phyloP scores from a whole-genome alignment of 2,888 invertebrate species.

The Pinctada fucata region DNA sequence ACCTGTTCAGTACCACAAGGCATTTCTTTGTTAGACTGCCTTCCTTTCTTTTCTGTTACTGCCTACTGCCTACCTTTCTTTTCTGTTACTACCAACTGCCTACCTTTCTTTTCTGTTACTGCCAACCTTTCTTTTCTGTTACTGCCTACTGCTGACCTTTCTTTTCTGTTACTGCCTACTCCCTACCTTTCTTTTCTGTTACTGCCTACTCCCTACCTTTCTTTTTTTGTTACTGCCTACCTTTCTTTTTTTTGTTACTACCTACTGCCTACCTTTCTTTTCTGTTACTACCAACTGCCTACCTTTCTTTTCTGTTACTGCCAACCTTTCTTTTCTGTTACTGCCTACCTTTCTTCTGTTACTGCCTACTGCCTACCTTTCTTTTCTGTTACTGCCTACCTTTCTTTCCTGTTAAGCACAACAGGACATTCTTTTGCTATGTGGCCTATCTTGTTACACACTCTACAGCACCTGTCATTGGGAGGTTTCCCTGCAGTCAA shows the following conservation, averaged over 20 bases:
- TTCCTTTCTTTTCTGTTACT: too few species aligned
- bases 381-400: constrained; percentile 61
- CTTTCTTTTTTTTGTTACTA: neutral
- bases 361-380: constrained; percentile 39
- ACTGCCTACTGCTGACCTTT: too few species aligned
- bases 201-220: too few species aligned
- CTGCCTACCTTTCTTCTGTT: neutral
- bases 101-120: too few species aligned
- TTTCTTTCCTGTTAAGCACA: constrained; percentile 58
- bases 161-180: too few species aligned
- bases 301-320: constrained; percentile 16
- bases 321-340: constrained; percentile 4
- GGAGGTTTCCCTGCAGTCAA: constrained; percentile 77
- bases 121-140: too few species aligned
- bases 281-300: neutral
- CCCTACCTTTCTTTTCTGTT: too few species aligned
- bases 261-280: neutral
- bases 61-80: neutral
- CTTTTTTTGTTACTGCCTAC: neutral
- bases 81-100: too few species aligned
- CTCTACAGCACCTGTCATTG: constrained; percentile 79
- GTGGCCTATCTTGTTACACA: constrained; percentile 80
- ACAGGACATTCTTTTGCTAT: constrained; percentile 78
- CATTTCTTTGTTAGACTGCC: too few species aligned
- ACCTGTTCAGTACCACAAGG: too few species aligned